A percentile compares a stretch with the other conserved stretches of the same genome.
These are phyloP conservation scores for Parnassius glacialis DNA, from an alignment of 2,888 invertebrate species.

Conservation along the genomic window DNA sequence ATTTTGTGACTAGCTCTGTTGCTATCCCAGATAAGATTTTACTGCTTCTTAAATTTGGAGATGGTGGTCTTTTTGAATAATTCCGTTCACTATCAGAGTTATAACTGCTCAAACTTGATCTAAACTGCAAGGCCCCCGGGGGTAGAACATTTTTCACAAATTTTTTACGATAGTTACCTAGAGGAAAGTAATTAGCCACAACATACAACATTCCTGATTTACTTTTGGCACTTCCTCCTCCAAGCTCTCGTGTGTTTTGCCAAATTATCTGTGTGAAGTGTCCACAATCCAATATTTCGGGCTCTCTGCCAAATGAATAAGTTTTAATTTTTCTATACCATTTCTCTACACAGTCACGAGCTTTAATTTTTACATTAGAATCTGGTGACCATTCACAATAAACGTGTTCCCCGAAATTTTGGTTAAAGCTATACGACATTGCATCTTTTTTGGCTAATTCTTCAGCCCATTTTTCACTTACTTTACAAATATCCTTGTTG, in stretches of 20 bases:
- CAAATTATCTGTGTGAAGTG: conserved; percentile 90
- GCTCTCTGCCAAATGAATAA: conserved; percentile 85
- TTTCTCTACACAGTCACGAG: conserved; percentile 85
- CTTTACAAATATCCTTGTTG: conserved; percentile 82
- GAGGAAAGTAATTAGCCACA: conserved; percentile 91
- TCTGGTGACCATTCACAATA: conserved; percentile 86
- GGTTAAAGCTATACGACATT: conserved; percentile 84
- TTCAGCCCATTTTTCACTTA: conserved; percentile 87
- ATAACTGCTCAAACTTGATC: conserved; percentile 34
- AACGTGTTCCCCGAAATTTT: conserved; percentile 86
- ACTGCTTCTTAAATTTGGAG: conserved; percentile 53
- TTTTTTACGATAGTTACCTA: conserved; percentile 89
- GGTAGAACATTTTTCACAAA: conserved; percentile 85
- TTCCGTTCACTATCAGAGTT: conserved; percentile 48
- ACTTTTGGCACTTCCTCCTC: conserved; percentile 87
- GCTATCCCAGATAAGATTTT: conserved; percentile 59
- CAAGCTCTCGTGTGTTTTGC: conserved; percentile 87
- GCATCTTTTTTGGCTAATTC: conserved; percentile 83
- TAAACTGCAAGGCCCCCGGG: conserved; percentile 69
- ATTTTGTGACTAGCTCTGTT: conserved; percentile 60
- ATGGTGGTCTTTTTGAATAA: conserved; percentile 52
- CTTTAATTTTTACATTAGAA: conserved; percentile 83
- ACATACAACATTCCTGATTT: conserved; percentile 90
- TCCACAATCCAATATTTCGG: conserved; percentile 83
- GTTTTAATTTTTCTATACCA: conserved; percentile 90